Evolutionary conservation across 2,797 vertebrate genomes (phyloP).

Genomic region (Fistularia commersonii): DNA sequence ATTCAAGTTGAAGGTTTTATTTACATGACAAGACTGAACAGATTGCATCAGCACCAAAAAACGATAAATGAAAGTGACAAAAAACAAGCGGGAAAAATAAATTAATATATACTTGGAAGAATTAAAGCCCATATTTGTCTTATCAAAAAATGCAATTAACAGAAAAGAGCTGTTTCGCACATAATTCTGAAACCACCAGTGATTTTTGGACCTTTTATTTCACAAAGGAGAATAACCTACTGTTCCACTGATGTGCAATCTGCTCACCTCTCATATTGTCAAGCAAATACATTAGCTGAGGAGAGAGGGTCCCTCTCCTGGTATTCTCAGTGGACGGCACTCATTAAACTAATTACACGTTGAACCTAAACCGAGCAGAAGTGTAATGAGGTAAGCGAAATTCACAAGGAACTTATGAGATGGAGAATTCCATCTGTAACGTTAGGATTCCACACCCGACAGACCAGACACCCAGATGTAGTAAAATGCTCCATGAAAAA

Average conservation of each 20-base stretch:
- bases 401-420: conserved; percentile 63
- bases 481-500: too few species aligned
- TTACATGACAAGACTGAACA: conserved; percentile 71
- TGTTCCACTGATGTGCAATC: conserved; percentile 73
- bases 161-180: conserved; percentile 34
- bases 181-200: conserved; percentile 52
- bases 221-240: conserved; percentile 63
- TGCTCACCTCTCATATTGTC: conserved; percentile 68
- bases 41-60: conserved; percentile 58
- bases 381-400: conserved; percentile 70
- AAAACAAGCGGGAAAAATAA: conserved; percentile 15
- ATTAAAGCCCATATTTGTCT: conserved; percentile 65
- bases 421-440: conserved; percentile 47
- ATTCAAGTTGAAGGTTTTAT: conserved; percentile 73
- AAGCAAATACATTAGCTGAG: conserved; percentile 66
- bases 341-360: conserved; percentile 78
- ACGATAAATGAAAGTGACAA: conserved; percentile 29
- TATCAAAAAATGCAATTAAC: conserved; percentile 67
- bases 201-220: conserved; percentile 70
- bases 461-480: conserved; percentile 31
- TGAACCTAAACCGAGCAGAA: conserved; percentile 66
- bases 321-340: conserved; percentile 67
- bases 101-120: conserved; percentile 39
- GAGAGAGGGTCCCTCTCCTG: conserved; percentile 57
- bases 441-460: conserved; percentile 47